These are phyloP conservation scores for Leucophenga montana DNA, from an alignment of 2,888 invertebrate species.

Conservation along the genomic window DNA sequence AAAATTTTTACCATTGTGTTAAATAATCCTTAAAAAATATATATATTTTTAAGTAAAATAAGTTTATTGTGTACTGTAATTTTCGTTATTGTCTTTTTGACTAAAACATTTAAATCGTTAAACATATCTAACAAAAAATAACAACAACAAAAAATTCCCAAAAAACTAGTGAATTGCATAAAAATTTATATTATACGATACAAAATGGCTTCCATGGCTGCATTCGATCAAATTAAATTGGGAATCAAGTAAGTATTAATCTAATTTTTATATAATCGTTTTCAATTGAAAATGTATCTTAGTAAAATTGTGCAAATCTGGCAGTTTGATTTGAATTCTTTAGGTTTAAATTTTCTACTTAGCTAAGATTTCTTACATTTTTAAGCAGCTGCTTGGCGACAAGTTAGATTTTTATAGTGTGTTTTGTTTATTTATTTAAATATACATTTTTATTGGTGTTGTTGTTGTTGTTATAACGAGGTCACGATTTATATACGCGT, in stretches of 20 bases:
- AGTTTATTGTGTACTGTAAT: constrained; percentile 25
- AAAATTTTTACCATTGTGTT: neutral
- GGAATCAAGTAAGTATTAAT: constrained; percentile 67
- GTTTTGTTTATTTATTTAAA: neutral
- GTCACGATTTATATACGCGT: no score
- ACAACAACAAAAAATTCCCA: constrained; percentile 28
- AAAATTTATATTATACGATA: constrained; percentile 9
- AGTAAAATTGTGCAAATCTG: no score
- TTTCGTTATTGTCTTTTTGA: no score
- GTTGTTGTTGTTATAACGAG: no score
- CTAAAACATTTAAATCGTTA: constrained; percentile 10
- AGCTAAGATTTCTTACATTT: neutral
- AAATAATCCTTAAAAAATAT: neutral
- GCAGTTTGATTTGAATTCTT: no score
- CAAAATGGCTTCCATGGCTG: constrained; percentile 69
- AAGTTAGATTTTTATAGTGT: neutral
- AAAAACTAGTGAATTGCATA: constrained; percentile 9
- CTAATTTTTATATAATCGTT: neutral
- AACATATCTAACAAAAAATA: constrained; percentile 8
- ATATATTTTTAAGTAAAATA: neutral
- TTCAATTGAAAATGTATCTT: neutral
- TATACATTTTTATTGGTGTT: no score
- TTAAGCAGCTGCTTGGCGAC: neutral
- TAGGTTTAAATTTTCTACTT: neutral
- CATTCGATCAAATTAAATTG: constrained; percentile 70